phyloP scores from a whole-genome alignment of 2,888 invertebrate species.

The Nomada fucata region DNA sequence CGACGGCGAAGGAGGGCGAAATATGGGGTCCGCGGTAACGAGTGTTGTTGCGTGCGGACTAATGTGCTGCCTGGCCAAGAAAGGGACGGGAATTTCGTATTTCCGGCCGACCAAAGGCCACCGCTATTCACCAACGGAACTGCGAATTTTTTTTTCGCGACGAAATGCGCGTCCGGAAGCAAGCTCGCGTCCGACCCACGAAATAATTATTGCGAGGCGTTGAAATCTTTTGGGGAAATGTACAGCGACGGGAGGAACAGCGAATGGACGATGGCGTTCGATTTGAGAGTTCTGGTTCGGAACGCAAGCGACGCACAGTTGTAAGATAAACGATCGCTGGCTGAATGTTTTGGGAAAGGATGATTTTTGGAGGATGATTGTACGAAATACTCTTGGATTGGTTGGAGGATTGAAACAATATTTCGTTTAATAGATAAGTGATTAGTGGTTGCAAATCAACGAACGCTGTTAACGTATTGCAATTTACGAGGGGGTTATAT shows the following conservation, averaged over 20 bases:
- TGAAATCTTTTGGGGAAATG: background rate
- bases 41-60: conserved; percentile 56
- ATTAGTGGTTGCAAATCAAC: no score
- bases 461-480: no score
- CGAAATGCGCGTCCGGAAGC: conserved; percentile 19
- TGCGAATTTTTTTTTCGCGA: conserved; percentile 33
- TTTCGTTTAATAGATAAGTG: no score
- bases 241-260: background rate
- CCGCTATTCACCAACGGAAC: conserved; percentile 10
- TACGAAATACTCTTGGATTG: no score
- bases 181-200: conserved; percentile 6
- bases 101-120: background rate
- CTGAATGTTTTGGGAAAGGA: no score
- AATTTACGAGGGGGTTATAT: no score
- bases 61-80: background rate
- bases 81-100: conserved; percentile 36
- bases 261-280: no score
- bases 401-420: no score
- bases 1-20: conserved; percentile 27
- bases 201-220: conserved; percentile 4
- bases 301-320: no score
- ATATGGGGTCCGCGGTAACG: conserved; percentile 43
- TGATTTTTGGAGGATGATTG: no score
- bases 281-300: no score
- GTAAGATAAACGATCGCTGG: no score